These are phyloP conservation scores for Neoaliturus tenellus DNA, from an alignment of 2,888 invertebrate genomes.

Conservation along the genomic window DNA sequence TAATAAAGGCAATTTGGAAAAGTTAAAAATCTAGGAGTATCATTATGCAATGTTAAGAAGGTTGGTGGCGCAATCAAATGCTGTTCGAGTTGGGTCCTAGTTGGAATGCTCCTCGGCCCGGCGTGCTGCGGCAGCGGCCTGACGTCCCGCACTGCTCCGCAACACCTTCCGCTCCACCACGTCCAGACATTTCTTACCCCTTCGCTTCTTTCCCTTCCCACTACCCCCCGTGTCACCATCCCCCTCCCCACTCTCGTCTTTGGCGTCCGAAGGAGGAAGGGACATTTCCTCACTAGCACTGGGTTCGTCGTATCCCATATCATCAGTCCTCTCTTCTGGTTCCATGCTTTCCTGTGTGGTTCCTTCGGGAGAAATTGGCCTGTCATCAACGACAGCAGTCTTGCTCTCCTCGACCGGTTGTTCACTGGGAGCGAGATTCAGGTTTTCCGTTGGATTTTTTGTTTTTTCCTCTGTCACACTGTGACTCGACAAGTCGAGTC, in stretches of 20 bases:
- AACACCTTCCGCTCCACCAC: conserved; percentile 78
- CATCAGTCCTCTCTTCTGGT: conserved; percentile 53
- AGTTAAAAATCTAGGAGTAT: neutral
- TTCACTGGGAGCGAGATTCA: conserved; percentile 37
- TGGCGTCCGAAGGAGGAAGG: conserved; percentile 60
- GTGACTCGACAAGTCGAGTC: conserved; percentile 54
- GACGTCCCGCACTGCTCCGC: conserved; percentile 81
- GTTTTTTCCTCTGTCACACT: conserved; percentile 13
- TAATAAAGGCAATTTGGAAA: neutral
- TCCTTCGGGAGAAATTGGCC: conserved; percentile 17
- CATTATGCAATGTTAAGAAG: neutral
- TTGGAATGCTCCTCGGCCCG: conserved; percentile 67
- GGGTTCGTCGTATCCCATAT: conserved; percentile 42
- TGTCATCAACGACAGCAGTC: conserved; percentile 44
- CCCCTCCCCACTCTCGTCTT: conserved; percentile 59
- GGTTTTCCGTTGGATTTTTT: conserved; percentile 27
- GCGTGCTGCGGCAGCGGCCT: conserved; percentile 76
- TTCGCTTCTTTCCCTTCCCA: conserved; percentile 63
- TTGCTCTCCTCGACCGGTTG: conserved; percentile 46
- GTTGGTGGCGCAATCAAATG: conserved; percentile 50
- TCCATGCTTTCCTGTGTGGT: conserved; percentile 59
- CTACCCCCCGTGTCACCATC: conserved; percentile 59
- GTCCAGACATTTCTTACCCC: conserved; percentile 71
- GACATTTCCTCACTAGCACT: conserved; percentile 41
- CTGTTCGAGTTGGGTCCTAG: conserved; percentile 52